Base-by-base conservation (phyloP, 64 coral and sea anemone genomes). In the Porites lutea region DNA sequence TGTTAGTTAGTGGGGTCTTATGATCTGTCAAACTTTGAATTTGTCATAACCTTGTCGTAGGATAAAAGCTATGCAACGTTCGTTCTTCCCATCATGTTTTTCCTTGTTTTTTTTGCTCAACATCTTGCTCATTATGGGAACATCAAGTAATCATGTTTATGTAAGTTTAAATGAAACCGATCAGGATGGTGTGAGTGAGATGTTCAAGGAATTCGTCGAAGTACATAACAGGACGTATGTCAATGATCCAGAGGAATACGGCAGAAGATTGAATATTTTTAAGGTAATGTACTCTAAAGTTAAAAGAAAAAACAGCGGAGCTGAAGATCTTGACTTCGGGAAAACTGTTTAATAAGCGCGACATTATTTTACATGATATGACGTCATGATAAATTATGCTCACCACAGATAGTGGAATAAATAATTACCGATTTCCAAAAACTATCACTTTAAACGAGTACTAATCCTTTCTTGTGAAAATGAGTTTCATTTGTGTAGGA, bases 161-260 rank as follows among this genome's bases (percentile, higher is more conserved):
- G 66, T 66, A 37, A 70, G 66, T 67, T 59, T 58, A 59, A 65
- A 81, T 16, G 72, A 79, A 57, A 57, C 7, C 54, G 54, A 57
- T 57, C 7, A 1, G 54, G 7, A 57, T 8, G 11, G 57, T 64
- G 62, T 79, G 10, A 47, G 48, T 13, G 13, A 15, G 53, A 21
- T 78, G 53, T 96, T 96, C 71, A 92, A 92, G 70, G 50, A 86
- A 16, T 96, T 72, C 49, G 90, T 86, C 22, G 85, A 79, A 19
- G n/a, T 5, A 15, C 27, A 93, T 53, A 93, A 96, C 86, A 93
- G 58, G 65, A 89, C 87, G 1, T 96, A 93, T 46, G n/a, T 93
- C 9, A 86, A 89, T 71, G 79, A 96, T 48, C 72, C 71, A 1
- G 79, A 77, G 16, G 90, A 96, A 84, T 96, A 86, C 46, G 86